Conservation (phyloP, 1,140 invertebrate species). For the Reticulitermes speratus region DNA sequence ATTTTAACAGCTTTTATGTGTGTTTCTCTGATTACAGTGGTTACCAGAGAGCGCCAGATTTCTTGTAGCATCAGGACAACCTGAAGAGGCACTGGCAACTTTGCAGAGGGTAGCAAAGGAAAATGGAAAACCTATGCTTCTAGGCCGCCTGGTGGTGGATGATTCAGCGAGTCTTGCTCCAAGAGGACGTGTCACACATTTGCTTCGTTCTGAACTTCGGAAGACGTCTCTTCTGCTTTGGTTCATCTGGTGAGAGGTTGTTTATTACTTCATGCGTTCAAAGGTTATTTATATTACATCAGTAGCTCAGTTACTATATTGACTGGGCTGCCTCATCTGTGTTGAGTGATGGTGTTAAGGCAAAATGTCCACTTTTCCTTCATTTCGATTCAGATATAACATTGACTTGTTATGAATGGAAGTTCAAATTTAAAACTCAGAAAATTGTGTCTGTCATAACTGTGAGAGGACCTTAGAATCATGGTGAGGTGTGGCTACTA, state of each 20-base stretch:
- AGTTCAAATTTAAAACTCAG: no score
- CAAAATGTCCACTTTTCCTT: no score
- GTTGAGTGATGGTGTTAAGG: no score
- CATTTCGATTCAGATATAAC: no score
- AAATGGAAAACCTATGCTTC: constrained; percentile 85
- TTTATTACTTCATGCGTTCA: neutral
- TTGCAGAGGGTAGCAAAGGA: constrained; percentile 82
- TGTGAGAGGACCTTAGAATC: no score
- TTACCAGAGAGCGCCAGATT: constrained; percentile 90
- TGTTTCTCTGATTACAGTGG: constrained; percentile 81
- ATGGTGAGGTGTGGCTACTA: no score
- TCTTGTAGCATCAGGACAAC: constrained; percentile 80
- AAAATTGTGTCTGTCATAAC: no score
- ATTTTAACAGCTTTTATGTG: neutral
- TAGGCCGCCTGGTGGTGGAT: constrained; percentile 84
- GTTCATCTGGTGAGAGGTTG: constrained; percentile 80
- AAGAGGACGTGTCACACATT: constrained; percentile 72
- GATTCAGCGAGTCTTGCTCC: constrained; percentile 58
- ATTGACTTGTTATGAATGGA: no score
- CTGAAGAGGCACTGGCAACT: constrained; percentile 81
- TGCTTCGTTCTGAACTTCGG: constrained; percentile 76
- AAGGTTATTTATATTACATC: no score
- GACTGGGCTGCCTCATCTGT: no score
- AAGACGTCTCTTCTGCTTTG: constrained; percentile 84
- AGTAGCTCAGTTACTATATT: no score